Percentiles rank a stretch among this genome's conserved stretches.
Evolutionary conservation across 2,888 invertebrate species (phyloP).

Genomic region (Gryllus longicercus): DNA sequence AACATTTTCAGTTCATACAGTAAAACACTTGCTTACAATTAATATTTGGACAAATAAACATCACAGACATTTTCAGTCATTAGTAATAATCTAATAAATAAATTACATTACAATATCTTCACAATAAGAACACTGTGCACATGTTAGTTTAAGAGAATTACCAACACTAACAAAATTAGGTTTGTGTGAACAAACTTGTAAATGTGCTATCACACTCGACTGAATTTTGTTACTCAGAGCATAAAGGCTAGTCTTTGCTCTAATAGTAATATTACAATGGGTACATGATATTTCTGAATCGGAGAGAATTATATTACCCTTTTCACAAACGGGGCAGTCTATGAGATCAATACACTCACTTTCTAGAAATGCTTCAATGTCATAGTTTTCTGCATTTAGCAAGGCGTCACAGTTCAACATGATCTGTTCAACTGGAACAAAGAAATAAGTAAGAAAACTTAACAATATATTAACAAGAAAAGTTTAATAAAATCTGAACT

Average conservation of each 20-base stretch:
- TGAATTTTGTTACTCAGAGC: constrained; percentile 42
- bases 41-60: too few species aligned
- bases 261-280: constrained; percentile 42
- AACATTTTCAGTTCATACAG: too few species aligned
- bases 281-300: constrained; percentile 41
- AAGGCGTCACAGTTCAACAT: constrained; percentile 45
- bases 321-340: constrained; percentile 48
- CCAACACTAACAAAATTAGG: constrained; percentile 43
- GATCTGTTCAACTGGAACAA: constrained; percentile 42
- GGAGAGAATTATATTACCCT: constrained; percentile 39
- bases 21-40: too few species aligned
- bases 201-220: constrained; percentile 41
- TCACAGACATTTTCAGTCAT: constrained; percentile 1
- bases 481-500: background rate
- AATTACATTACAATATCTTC: background rate
- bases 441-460: background rate
- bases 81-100: too few species aligned
- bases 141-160: constrained; percentile 42
- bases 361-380: constrained; percentile 40
- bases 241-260: constrained; percentile 38
- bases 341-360: constrained; percentile 40
- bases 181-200: constrained; percentile 39
- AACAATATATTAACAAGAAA: background rate
- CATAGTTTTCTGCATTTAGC: constrained; percentile 43
- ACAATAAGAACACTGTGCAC: constrained; percentile 43